Evolutionary conservation across 2,113 vertebrate species (phyloP), one percentile per base, ranked within the genome.

Genomic region (Motacilla tschutschensis): DNA sequence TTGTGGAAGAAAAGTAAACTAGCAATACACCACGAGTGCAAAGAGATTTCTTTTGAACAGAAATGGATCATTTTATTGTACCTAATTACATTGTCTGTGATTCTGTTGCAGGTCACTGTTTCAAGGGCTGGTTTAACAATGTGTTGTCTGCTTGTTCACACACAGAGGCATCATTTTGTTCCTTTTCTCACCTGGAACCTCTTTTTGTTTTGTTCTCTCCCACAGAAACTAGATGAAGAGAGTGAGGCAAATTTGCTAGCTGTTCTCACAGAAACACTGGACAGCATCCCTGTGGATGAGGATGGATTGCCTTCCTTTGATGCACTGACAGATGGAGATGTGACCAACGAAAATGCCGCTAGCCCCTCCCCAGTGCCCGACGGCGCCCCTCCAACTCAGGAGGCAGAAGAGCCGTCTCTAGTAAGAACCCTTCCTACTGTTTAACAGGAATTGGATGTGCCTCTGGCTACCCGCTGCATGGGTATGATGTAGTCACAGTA

Each of bases 181-280:
- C 29, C n/a, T 62, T 75, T 41, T 29, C 74, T 83, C 47, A 64
- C 59, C 38, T 60, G 18, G 21, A 54, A 90, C 35, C 2, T 9
- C 54, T 47, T 83, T 79, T 66, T 66, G 4, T 87, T 85, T 53
- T 82, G 57, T 72, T 66, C 73, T 33, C 54, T 95, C 66, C 33
- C 85, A 35, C 97, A 99, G 98, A 99, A 99, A 98, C 99, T 99
- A 99, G 99, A 99, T 97, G 99, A 99, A 98, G 99, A 99, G 96
- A 99, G 98, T 88, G 99, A 99, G 97, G 99, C 98, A 88, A 99
- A 99, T 98, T 98, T 99, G 98, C 98, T 99, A 97, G 99, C 99
- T 60, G 99, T 99, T 95, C 98, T 99, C 95, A 99, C 99, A 93
- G 99, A 99, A 97, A 99, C 99, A 77, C 97, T 99, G 98, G 99